Percentiles rank a stretch among this genome's conserved stretches.
Evolutionary conservation across 2,113 vertebrate genomes (phyloP).

Genomic region (Salminus brasiliensis): DNA sequence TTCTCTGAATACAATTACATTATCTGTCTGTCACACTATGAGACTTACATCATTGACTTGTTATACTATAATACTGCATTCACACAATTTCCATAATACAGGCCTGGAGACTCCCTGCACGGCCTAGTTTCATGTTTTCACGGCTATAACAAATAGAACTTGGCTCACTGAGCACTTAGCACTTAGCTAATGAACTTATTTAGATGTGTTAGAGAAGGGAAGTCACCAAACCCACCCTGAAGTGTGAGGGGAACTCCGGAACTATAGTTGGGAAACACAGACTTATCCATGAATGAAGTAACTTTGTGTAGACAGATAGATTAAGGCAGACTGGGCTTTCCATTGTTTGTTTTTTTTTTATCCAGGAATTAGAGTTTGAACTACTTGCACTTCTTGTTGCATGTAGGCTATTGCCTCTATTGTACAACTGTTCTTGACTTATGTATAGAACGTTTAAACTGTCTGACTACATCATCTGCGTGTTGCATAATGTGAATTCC

Average conservation of each 20-base stretch:
- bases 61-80: not conserved
- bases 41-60: not conserved
- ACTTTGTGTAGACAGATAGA: not conserved
- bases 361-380: constrained; percentile 5
- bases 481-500: too few species aligned
- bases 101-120: not conserved
- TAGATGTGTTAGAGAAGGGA: not conserved
- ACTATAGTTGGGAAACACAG: not conserved
- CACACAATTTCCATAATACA: not conserved
- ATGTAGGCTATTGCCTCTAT: not conserved
- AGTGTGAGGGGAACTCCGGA: not conserved
- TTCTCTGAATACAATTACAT: too few species aligned
- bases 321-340: not conserved
- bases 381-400: not conserved
- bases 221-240: not conserved
- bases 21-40: too few species aligned
- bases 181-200: not conserved
- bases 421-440: not conserved
- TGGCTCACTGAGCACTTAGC: not conserved
- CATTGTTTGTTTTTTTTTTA: not conserved
- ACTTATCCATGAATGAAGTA: not conserved
- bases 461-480: not conserved
- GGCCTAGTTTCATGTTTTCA: not conserved
- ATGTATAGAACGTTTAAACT: not conserved
- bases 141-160: not conserved